Base-by-base conservation (phyloP, 2,113 vertebrate genomes). In the Labeo catla region DNA sequence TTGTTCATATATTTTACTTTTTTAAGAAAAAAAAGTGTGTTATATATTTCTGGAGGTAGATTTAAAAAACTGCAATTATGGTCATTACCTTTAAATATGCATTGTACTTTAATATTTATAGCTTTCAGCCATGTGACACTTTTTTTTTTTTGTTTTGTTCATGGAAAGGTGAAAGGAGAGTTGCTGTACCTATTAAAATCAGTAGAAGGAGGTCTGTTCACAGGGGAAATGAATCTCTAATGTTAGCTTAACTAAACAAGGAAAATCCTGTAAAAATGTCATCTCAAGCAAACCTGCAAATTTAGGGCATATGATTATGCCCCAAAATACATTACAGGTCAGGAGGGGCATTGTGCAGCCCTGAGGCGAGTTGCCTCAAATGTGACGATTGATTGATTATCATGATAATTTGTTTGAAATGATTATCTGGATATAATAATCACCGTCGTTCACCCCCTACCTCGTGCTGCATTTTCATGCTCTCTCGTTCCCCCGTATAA, bases 381-480 rank as follows among this genome's bases (percentile, higher is more conserved):
- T 91, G 66, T 92, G 95, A 95, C 96, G 97, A 98, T 96, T 95
- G 97, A 98, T 97, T 95, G 96, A 97, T 97, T 96, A 97, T 98
- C 96, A 97, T 96, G 95, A 96, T 98, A 95, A 99, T 98, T 96
- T 95, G 95, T 95, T 95, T 95, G 91, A 96, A 96, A 97, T 97
- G 96, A 97, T 97, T 95, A 96, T 97, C 94, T 96, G 96, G 96
- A 94, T 95, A 95, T 97, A 96, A 96, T 93, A 95, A 94, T 94
- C 92, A 86, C 86, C 28, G 95, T 88, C 92, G 11, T 70, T 63
- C 85, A 78, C 68, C 50, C 85, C 76, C 76, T 59, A 8, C 70
- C 82, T 23, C 16, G 23, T 61, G 91, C 91, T 92, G 89, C 89
- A 91, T 91, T 93, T 90, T 92, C 94, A 96, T 95, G 93, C 95